Evolutionary conservation across 2,113 vertebrate species (phyloP), one percentile per base, ranked within the genome.

Genomic region (Perognathus longimembris): DNA sequence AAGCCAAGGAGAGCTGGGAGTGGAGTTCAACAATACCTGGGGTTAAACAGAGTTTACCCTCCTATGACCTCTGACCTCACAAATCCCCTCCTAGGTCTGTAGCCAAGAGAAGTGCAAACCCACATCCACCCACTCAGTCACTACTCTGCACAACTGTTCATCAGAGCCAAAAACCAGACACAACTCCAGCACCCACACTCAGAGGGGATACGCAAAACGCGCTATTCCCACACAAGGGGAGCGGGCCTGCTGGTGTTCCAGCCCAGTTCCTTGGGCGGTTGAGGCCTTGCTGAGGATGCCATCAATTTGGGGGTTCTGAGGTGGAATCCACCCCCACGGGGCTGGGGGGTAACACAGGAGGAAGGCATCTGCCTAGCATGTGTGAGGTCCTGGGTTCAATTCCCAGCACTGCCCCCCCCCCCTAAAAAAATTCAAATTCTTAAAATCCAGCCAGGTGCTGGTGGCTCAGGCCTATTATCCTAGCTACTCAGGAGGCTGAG

Each of bases 241-340:
- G 2, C 63, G 17, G 24, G 11, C 7, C 7, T 1, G 5, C 4
- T 9, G 76, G 17, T 1, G 4, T 5, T 11, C 30, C 22, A 57
- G 8, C 22, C 85, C 76, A 74, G 17, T n/a, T 73, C 7, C 34
- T 66, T 4, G 11, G 45, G 45, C 9, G 45, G 45, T 12, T 45
- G 45, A 45, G 45, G 45, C 45, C 9, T n/a, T n/a, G n/a, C n/a
- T 8, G 45, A 45, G 45, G 45, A 45, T 45, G 45, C 9, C 45
- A 11, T 45, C 9, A 45, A 12, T 45, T 45, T 45, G 45, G 45
- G 45, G 12, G 45, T 45, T 12, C 42, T 9, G 14, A 59, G 26
- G 42, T 4, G 28, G 36, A 42, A 26, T 73, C 67, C n/a, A 69
- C 67, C 18, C n/a, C 3, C 26, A 67, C 34, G 9, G 32, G 21